A percentile compares a stretch with the other conserved stretches of the same genome.
Evolutionary conservation across 2,888 invertebrate species (phyloP).

Genomic region (Stramonita haemastoma): DNA sequence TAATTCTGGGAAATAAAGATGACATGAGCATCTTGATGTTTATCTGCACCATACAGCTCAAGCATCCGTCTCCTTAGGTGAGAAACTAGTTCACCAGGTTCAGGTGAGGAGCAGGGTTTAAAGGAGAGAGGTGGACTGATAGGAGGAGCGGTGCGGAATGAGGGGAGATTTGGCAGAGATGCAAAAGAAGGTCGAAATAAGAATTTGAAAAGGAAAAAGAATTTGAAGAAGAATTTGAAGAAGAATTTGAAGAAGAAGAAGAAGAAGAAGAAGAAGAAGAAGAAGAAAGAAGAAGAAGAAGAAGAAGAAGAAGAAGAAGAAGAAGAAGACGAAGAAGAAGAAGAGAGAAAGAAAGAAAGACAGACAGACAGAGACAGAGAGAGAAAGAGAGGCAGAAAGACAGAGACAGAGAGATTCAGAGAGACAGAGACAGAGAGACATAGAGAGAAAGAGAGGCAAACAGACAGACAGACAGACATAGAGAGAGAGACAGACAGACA

Average conservation of each 20-base stretch:
- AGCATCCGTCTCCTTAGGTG: too few species aligned
- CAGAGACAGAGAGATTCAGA: slow-evolving; percentile 9
- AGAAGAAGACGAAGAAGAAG: too few species aligned
- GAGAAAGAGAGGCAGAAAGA: slow-evolving; percentile 5
- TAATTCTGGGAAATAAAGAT: too few species aligned
- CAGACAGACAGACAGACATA: neutral
- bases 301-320: too few species aligned
- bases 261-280: too few species aligned
- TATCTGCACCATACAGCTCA: too few species aligned
- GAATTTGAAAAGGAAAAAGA: neutral
- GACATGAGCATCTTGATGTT: too few species aligned
- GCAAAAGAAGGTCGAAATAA: neutral
- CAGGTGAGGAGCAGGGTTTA: too few species aligned
- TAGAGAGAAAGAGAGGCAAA: neutral
- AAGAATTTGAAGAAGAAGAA: neutral
- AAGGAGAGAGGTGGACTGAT: too few species aligned
- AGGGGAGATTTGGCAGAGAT: neutral
- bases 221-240: neutral
- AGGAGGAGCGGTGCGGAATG: too few species aligned
- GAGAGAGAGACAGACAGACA: neutral
- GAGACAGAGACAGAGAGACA: neutral
- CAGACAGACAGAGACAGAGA: neutral
- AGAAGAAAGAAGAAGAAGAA: too few species aligned
- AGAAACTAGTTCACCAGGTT: too few species aligned
- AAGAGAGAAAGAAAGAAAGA: neutral